Percentiles rank a stretch among this genome's conserved stretches.
These are phyloP conservation scores for Psilopogon haemacephalus DNA, from an alignment of 2,113 vertebrate species.

Conservation along the genomic window DNA sequence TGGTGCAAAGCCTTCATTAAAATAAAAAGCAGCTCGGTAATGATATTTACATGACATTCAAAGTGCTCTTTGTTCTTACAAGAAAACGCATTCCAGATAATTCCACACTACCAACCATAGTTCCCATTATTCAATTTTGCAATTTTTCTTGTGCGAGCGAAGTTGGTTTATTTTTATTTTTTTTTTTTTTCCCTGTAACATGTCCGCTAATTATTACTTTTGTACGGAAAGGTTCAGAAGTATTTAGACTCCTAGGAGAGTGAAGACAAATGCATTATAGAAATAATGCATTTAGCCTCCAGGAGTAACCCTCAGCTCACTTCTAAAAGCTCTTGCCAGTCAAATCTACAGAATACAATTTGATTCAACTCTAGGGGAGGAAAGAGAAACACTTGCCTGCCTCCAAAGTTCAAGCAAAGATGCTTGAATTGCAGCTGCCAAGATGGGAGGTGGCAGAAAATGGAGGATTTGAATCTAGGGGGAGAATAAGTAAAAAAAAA, in stretches of 20 bases:
- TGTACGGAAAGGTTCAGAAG: conserved; percentile 68
- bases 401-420: conserved; percentile 76
- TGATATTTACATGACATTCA: conserved; percentile 76
- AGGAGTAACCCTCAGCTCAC: conserved; percentile 68
- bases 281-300: conserved; percentile 76
- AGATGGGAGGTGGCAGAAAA: conserved; percentile 71
- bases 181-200: conserved; percentile 44
- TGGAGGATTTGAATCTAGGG: conserved; percentile 68
- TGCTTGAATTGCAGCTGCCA: conserved; percentile 67
- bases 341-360: conserved; percentile 72
- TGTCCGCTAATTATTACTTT: conserved; percentile 76
- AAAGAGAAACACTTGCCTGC: conserved; percentile 72
- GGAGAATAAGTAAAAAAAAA: conserved; percentile 77
- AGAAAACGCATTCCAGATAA: conserved; percentile 72
- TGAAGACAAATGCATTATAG: conserved; percentile 71
- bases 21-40: conserved; percentile 67
- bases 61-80: conserved; percentile 75
- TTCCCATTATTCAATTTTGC: conserved; percentile 40
- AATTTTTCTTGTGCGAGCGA: conserved; percentile 39
- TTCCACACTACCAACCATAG: conserved; percentile 53
- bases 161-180: neutral
- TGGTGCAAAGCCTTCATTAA: conserved; percentile 48
- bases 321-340: conserved; percentile 76
- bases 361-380: conserved; percentile 71
- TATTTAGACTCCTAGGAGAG: conserved; percentile 67